Evolutionary conservation across 2,888 invertebrate species (phyloP).

Genomic region (Oxystoma pomonae): DNA sequence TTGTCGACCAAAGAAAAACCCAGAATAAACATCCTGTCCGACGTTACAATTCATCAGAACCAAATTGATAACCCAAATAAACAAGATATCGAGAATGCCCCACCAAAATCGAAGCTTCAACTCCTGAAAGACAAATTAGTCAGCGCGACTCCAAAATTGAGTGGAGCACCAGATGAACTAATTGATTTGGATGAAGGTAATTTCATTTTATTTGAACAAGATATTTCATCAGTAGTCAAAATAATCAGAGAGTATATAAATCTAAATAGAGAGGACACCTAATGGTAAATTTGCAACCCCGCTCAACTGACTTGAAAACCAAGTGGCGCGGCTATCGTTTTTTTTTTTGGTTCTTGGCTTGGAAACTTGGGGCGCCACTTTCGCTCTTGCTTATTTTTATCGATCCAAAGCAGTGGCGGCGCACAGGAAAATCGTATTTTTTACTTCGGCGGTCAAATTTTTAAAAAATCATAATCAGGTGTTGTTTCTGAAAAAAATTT

Average conservation of each 20-base stretch:
- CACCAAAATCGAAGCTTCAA: slow-evolving; percentile 37
- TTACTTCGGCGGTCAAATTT: no score
- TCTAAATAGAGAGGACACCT: no score
- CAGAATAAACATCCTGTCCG: neutral
- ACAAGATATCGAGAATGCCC: neutral
- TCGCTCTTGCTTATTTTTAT: no score
- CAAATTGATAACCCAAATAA: neutral
- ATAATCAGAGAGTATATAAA: neutral
- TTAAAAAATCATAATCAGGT: no score
- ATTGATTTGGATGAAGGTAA: slow-evolving; percentile 59
- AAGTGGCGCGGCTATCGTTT: no score
- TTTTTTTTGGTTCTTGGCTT: no score
- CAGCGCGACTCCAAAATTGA: slow-evolving; percentile 50
- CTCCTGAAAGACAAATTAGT: slow-evolving; percentile 36
- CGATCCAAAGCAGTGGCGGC: no score
- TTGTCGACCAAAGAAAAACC: neutral
- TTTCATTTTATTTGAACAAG: neutral
- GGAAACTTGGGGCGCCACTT: no score
- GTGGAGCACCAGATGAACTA: slow-evolving; percentile 52
- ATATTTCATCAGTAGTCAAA: neutral
- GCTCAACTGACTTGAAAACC: no score
- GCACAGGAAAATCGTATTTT: no score
- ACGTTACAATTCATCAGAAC: neutral
- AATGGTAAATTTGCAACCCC: no score
- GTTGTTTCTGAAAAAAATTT: no score